Evolutionary conservation across 1,140 invertebrate genomes (phyloP).

Genomic region (Drosophila busckii): DNA sequence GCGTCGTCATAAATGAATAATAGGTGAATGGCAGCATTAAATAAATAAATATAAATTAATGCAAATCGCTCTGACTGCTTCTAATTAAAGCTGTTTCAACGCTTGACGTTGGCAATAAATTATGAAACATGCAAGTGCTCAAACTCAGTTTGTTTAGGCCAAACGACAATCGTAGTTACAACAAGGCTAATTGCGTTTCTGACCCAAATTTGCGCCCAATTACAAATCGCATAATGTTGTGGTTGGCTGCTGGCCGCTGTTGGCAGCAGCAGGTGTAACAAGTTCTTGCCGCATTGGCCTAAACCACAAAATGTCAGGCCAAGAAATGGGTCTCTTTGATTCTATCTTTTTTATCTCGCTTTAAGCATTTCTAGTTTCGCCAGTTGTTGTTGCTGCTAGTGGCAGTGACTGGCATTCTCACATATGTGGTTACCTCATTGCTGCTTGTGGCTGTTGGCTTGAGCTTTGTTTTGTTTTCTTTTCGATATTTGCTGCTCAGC

Average conservation of each 20-base stretch:
- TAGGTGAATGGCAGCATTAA: too few species aligned
- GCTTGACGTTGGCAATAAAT: too few species aligned
- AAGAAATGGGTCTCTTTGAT: constrained; percentile 57
- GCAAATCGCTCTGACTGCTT: too few species aligned
- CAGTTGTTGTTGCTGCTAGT: constrained; percentile 20
- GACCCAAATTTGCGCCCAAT: constrained; percentile 67
- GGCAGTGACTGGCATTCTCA: constrained; percentile 14
- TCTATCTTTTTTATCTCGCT: constrained; percentile 22
- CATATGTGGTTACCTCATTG: constrained; percentile 67
- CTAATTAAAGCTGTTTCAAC: too few species aligned
- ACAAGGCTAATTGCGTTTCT: constrained; percentile 70
- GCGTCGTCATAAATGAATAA: too few species aligned
- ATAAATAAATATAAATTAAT: too few species aligned
- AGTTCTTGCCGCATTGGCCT: constrained; percentile 61
- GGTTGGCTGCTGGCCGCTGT: constrained; percentile 31
- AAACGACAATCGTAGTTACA: constrained; percentile 18
- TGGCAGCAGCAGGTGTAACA: constrained; percentile 63
- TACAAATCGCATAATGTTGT: constrained; percentile 59
- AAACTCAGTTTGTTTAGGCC: too few species aligned
- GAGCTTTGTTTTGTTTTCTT: constrained; percentile 56
- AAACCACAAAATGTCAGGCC: constrained; percentile 65
- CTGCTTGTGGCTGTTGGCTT: constrained; percentile 16
- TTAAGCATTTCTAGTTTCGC: constrained; percentile 39
- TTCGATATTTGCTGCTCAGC: constrained; percentile 45
- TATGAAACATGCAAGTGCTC: too few species aligned